Evolutionary conservation across 2,797 vertebrate genomes (phyloP).

Genomic region (Botia almorhae): DNA sequence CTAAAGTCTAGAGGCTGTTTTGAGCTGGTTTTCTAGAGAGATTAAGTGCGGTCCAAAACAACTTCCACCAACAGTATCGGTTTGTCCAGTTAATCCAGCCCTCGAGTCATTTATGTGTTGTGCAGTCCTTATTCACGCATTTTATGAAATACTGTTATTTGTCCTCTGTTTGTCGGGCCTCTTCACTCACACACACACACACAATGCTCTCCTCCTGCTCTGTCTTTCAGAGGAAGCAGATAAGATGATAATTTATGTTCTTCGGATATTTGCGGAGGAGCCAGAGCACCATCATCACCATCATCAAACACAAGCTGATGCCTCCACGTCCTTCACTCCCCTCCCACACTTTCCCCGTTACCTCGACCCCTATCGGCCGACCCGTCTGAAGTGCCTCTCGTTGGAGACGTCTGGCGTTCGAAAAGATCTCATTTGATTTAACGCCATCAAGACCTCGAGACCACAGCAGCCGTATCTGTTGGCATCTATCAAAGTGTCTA

Average conservation of each 20-base stretch:
- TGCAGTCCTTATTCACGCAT: not conserved
- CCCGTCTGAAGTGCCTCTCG: constrained; percentile 59
- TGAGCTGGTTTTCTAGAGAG: constrained; percentile 8
- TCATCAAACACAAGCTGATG: no score
- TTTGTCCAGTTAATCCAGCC: constrained; percentile 13
- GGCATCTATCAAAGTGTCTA: constrained; percentile 62
- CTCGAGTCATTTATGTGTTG: constrained; percentile 22
- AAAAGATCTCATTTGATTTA: constrained; percentile 66
- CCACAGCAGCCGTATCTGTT: constrained; percentile 55
- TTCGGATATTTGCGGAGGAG: constrained; percentile 22
- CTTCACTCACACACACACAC: not conserved
- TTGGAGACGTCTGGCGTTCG: constrained; percentile 57
- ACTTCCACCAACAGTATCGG: not conserved
- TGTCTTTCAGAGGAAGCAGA: constrained; percentile 28
- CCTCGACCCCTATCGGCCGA: constrained; percentile 57
- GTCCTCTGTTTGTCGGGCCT: not conserved
- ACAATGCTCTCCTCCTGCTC: not conserved
- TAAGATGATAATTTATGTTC: constrained; percentile 46
- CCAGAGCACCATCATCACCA: constrained; percentile 34
- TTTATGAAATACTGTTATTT: constrained; percentile 16
- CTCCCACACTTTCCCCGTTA: constrained; percentile 50
- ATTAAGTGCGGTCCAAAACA: not conserved
- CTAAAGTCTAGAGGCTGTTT: not conserved
- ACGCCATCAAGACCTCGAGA: constrained; percentile 54
- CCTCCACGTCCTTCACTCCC: constrained; percentile 22